phyloP scores from a whole-genome alignment of 2,888 invertebrate genomes.

The Papilio demoleus region DNA sequence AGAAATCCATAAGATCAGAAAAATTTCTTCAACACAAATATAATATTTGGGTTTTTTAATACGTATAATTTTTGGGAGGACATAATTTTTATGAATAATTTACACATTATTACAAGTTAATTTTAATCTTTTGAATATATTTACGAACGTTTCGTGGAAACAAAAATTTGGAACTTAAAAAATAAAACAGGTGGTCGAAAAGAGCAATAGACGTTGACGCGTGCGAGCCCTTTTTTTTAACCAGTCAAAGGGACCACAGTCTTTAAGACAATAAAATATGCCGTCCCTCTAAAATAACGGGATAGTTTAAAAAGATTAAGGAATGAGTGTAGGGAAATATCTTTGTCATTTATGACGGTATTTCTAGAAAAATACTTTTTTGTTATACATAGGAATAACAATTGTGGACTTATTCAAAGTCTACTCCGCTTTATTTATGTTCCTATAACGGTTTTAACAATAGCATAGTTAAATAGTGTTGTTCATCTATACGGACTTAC shows the following conservation, averaged over 20 bases:
- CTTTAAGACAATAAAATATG: slow-evolving; percentile 4
- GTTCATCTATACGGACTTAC: not conserved
- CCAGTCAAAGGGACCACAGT: slow-evolving; percentile 13
- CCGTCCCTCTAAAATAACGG: not conserved
- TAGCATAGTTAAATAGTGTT: not conserved
- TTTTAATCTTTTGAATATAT: no score
- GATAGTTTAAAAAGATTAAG: not conserved
- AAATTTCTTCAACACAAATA: no score
- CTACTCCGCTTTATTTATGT: not conserved
- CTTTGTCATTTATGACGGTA: not conserved
- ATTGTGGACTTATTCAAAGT: not conserved
- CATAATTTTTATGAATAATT: no score
- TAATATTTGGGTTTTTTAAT: no score
- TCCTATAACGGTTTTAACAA: not conserved
- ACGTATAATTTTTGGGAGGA: no score
- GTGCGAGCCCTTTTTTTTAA: slow-evolving; percentile 27
- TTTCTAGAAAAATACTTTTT: not conserved
- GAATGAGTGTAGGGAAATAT: not conserved
- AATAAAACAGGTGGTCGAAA: slow-evolving; percentile 36
- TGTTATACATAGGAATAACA: not conserved
- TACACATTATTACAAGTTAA: no score
- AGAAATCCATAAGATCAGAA: no score
- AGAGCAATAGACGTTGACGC: slow-evolving; percentile 22
- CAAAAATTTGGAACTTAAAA: not conserved
- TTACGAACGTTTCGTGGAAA: no score